Evolutionary conservation across 1,140 invertebrate genomes (phyloP).

Genomic region (Penaeus indicus): DNA sequence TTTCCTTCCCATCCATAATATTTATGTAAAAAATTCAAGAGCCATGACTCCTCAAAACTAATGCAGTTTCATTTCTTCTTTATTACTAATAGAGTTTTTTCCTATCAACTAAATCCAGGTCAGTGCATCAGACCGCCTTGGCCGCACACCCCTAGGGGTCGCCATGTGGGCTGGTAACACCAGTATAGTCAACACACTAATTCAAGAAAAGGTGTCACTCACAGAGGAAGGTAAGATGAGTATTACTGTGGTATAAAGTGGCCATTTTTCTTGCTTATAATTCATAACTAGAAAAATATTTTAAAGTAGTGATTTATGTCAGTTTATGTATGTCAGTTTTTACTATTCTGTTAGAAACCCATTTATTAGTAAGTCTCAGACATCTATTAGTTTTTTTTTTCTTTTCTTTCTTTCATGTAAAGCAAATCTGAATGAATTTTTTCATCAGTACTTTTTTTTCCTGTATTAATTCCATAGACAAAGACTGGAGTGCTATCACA

Average conservation of each 20-base stretch:
- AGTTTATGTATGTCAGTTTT: too few relatives aligned
- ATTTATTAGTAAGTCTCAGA: not conserved
- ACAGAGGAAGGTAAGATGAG: slow-evolving; percentile 60
- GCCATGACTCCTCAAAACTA: not conserved
- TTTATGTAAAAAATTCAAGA: not conserved
- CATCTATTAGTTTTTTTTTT: not conserved
- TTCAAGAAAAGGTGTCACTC: slow-evolving; percentile 60
- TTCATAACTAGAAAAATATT: not conserved
- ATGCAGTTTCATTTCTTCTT: not conserved
- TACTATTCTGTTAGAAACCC: not conserved
- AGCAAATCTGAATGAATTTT: too few relatives aligned
- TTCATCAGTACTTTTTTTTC: not conserved
- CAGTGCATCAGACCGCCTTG: slow-evolving; percentile 54
- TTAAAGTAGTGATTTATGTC: too few relatives aligned
- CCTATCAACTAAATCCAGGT: slow-evolving; percentile 31
- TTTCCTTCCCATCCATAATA: not conserved
- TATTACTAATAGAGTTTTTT: not conserved
- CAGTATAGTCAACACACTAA: slow-evolving; percentile 61
- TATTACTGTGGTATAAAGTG: not conserved
- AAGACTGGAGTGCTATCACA: slow-evolving; percentile 59
- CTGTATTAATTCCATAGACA: slow-evolving; percentile 43
- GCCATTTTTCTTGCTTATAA: not conserved
- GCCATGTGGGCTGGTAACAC: slow-evolving; percentile 64
- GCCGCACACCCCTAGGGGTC: slow-evolving; percentile 61
- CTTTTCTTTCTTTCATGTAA: not conserved